phyloP scores from a whole-genome alignment of 2,113 vertebrate genomes.

The Spheniscus mendiculus region DNA sequence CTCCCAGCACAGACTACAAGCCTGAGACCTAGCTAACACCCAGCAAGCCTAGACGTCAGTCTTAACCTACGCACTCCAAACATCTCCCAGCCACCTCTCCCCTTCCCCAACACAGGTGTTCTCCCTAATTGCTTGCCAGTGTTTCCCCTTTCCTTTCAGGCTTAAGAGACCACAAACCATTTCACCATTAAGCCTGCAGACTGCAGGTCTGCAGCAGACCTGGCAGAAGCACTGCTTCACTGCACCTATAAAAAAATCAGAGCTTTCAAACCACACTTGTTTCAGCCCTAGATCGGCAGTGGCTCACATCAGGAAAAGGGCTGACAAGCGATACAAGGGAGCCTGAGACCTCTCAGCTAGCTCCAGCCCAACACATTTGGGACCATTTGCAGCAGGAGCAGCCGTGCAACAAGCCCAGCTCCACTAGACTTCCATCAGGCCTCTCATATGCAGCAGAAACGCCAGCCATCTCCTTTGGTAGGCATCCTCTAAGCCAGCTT shows the following conservation, averaged over 20 bases:
- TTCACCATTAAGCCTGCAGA: background rate
- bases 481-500: background rate
- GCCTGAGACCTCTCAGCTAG: background rate
- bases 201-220: background rate
- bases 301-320: background rate
- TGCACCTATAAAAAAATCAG: background rate
- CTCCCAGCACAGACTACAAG: background rate
- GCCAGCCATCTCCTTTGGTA: background rate
- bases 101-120: background rate
- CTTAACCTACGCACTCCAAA: background rate
- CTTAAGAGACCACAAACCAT: background rate
- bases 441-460: background rate
- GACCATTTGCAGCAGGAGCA: background rate
- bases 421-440: background rate
- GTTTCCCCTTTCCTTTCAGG: background rate
- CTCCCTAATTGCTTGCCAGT: background rate
- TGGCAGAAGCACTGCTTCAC: background rate
- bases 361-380: background rate
- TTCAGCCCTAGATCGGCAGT: background rate
- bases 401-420: background rate
- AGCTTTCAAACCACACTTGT: background rate
- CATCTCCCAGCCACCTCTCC: background rate
- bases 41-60: background rate
- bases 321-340: background rate
- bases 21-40: background rate